phyloP scores from a whole-genome alignment of 2,888 invertebrate genomes.

The Nymphalis urticae region DNA sequence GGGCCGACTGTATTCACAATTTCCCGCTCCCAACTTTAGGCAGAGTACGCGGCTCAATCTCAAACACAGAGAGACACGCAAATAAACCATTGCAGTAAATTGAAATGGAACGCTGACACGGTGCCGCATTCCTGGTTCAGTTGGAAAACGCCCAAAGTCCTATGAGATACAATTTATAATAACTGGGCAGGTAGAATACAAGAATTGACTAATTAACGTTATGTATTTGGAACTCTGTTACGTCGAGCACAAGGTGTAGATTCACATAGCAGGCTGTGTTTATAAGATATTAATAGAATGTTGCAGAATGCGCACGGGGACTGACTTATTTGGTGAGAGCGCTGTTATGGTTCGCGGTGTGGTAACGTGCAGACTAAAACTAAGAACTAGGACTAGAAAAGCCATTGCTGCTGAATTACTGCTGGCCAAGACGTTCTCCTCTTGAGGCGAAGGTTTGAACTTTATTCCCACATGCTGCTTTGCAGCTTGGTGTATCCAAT shows the following conservation, averaged over 20 bases:
- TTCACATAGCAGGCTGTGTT: constrained; percentile 33
- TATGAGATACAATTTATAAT: constrained; percentile 56
- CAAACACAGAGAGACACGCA: constrained; percentile 41
- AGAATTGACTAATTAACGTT: constrained; percentile 35
- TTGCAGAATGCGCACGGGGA: constrained; percentile 67
- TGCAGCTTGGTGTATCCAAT: too few relatives aligned
- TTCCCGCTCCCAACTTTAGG: constrained; percentile 40
- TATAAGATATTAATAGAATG: constrained; percentile 59
- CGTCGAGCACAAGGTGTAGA: constrained; percentile 38
- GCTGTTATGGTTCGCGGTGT: constrained; percentile 35
- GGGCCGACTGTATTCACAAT: constrained; percentile 48
- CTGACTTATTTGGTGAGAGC: constrained; percentile 72
- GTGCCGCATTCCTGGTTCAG: constrained; percentile 32
- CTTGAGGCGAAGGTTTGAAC: too few relatives aligned
- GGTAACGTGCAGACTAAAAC: constrained; percentile 22
- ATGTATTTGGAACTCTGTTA: constrained; percentile 41
- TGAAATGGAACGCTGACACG: constrained; percentile 33
- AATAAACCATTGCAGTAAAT: constrained; percentile 17
- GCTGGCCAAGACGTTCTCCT: too few relatives aligned
- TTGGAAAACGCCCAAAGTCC: constrained; percentile 49
- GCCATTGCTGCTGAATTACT: too few relatives aligned
- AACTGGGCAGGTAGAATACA: constrained; percentile 59
- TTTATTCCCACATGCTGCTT: too few relatives aligned
- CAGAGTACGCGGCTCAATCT: constrained; percentile 17
- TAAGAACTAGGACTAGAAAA: too few relatives aligned